phyloP scores from a whole-genome alignment of 2,113 vertebrate genomes.

The Gnathonemus longibarbis region DNA sequence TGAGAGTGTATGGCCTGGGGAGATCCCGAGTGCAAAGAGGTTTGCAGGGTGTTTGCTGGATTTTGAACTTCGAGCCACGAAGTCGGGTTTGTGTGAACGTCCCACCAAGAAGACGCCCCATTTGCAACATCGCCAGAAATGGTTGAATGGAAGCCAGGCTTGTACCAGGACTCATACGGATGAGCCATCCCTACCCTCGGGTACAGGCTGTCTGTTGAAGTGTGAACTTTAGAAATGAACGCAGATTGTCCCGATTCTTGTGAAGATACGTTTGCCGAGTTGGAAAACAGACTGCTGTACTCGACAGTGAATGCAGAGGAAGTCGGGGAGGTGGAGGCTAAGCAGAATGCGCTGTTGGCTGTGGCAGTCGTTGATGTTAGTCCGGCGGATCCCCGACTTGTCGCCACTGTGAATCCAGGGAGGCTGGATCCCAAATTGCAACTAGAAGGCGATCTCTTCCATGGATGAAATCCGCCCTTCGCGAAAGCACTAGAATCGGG shows the following conservation, averaged over 20 bases:
- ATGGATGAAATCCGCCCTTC: constrained; percentile 97
- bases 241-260: constrained; percentile 93
- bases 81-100: constrained; percentile 90
- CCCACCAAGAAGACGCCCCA: constrained; percentile 93
- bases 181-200: constrained; percentile 97
- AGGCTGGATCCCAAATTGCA: constrained; percentile 92
- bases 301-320: constrained; percentile 94
- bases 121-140: constrained; percentile 91
- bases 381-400: constrained; percentile 80
- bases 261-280: constrained; percentile 79
- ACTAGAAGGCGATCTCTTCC: constrained; percentile 94
- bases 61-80: constrained; percentile 98
- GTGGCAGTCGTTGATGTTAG: constrained; percentile 76
- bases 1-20: constrained; percentile 93
- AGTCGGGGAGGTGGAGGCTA: constrained; percentile 94
- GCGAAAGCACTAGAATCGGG: constrained; percentile 96
- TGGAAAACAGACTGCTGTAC: constrained; percentile 92
- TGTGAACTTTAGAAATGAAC: constrained; percentile 97
- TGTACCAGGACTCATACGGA: constrained; percentile 98
- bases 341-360: constrained; percentile 91
- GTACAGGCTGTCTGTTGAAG: constrained; percentile 86
- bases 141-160: constrained; percentile 93
- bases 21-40: constrained; percentile 86
- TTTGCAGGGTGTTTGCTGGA: constrained; percentile 76
- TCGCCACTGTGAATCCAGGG: constrained; percentile 84